phyloP scores from a whole-genome alignment of 1,140 invertebrate species.

The Temnothorax curvispinosus region DNA sequence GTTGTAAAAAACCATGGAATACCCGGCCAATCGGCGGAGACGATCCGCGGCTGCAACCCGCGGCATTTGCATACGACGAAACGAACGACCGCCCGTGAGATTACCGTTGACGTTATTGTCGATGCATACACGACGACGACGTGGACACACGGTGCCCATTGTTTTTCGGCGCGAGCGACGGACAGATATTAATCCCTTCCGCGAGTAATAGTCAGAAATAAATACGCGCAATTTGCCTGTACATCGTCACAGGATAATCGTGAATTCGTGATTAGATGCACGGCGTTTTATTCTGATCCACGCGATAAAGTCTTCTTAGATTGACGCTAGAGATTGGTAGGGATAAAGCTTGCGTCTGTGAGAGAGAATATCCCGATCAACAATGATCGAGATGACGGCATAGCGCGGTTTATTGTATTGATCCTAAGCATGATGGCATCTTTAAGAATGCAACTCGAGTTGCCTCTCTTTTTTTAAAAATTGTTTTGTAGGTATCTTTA shows the following conservation, averaged over 20 bases:
- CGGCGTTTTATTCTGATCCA: slow-evolving; percentile 18
- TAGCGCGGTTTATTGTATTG: neutral
- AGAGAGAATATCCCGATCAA: slow-evolving; percentile 3
- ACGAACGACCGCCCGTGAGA: slow-evolving; percentile 49
- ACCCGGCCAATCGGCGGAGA: slow-evolving; percentile 66
- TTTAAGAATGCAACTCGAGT: neutral
- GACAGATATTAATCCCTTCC: neutral
- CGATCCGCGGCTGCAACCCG: slow-evolving; percentile 57
- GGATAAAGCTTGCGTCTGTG: slow-evolving; percentile 5
- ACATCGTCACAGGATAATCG: neutral
- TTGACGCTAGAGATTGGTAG: slow-evolving; percentile 2
- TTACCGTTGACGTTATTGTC: slow-evolving; percentile 21
- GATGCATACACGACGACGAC: slow-evolving; percentile 21
- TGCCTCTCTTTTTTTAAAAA: neutral
- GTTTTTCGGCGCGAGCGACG: slow-evolving; percentile 16
- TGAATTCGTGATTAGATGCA: slow-evolving; percentile 14
- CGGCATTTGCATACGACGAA: slow-evolving; percentile 63
- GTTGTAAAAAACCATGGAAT: slow-evolving; percentile 59
- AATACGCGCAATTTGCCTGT: slow-evolving; percentile 11
- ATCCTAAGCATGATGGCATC: neutral
- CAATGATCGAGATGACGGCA: slow-evolving; percentile 7
- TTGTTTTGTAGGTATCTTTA: neutral
- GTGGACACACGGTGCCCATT: neutral
- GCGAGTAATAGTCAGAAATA: slow-evolving; percentile 3
- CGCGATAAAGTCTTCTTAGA: slow-evolving; percentile 32